Base-by-base conservation (phyloP, 2,888 invertebrate species). In the Cataglyphis rosenhaueri region DNA sequence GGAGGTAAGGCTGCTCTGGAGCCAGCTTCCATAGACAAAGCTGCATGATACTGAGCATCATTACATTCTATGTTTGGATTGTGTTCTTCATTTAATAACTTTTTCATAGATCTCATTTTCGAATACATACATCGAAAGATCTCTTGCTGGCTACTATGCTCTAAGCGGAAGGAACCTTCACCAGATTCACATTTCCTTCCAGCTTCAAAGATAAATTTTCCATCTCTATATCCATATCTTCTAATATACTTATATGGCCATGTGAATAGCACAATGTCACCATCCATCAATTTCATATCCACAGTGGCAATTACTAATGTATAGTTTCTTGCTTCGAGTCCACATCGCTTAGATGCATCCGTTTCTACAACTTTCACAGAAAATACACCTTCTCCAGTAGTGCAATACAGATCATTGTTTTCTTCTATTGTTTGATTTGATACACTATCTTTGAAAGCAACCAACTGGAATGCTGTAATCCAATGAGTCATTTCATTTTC, bases 21-120 rank as follows among this genome's bases (percentile, higher is more conserved):
- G 32, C 98, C 96, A 35, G 98, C 97, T 92, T 97, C 97, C 96
- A 98, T 97, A 82, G 96, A 97, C n/a, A 96, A 95, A 0, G 96
- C 97, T 52, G 96, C 97, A 84, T 97, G 96, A 86, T 97, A 96
- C 89, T 97, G 97, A 92, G 96, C 97, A 91, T 97, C 97, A 78
- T 96, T 96, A 92, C 96, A 97, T 85, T 97, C 97, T 32, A 95
- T 92, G 35, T 94, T 94, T 0, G 94, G 92, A 66, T 93, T 93
- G 87, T 96, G 96, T 88, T 97, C 97, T 89, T 96, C 96, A n/a
- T 96, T 97, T 84, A 98, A 95, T 90, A 97, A 95, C 93, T 97
- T 97, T 92, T 97, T 97, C 98, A 98, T 98, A 0, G 96, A 97
- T 92, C 97, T 97, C 97, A 98, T 98, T 95, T 97, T 97, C 6